These are phyloP conservation scores for Hypomesus transpacificus DNA, from an alignment of 2,113 vertebrate genomes.

Conservation along the genomic window DNA sequence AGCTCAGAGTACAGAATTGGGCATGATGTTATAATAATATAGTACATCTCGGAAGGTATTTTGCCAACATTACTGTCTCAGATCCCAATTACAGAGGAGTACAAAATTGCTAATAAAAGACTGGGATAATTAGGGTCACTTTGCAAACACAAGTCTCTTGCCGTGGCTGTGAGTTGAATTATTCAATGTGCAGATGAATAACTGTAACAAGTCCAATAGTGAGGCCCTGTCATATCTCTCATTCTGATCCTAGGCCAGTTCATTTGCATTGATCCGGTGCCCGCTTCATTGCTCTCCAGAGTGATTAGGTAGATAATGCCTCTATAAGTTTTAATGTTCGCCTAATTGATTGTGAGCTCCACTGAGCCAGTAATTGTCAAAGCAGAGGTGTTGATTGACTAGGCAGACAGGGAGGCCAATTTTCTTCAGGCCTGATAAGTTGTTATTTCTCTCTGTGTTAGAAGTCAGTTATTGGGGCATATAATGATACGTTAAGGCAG, in stretches of 20 bases:
- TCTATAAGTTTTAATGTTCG: constrained; percentile 16
- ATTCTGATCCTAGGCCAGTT: constrained; percentile 70
- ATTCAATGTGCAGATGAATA: constrained; percentile 78
- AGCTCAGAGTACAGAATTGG: constrained; percentile 3
- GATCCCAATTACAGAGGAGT: constrained; percentile 46
- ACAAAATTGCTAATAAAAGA: constrained; percentile 67
- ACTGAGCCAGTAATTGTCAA: constrained; percentile 6
- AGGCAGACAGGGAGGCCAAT: neutral
- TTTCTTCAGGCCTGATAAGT: neutral
- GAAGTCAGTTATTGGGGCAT: neutral
- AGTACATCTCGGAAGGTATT: constrained; percentile 15
- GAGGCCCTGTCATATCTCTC: constrained; percentile 72
- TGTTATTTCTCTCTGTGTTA: neutral
- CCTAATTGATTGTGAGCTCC: neutral
- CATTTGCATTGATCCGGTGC: constrained; percentile 58
- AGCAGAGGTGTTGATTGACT: constrained; percentile 1
- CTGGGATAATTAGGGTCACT: constrained; percentile 78
- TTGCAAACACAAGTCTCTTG: constrained; percentile 69
- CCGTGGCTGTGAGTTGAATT: constrained; percentile 80
- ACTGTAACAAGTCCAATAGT: constrained; percentile 68
- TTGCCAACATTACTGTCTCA: constrained; percentile 13
- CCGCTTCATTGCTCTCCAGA: constrained; percentile 15
- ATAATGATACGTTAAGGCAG: neutral
- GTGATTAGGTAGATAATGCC: neutral
- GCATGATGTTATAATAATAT: constrained; percentile 21